Percentiles rank a stretch among this genome's conserved stretches.
Evolutionary conservation across 2,113 vertebrate species (phyloP).

Genomic region (Boulengerochromis microlepis): DNA sequence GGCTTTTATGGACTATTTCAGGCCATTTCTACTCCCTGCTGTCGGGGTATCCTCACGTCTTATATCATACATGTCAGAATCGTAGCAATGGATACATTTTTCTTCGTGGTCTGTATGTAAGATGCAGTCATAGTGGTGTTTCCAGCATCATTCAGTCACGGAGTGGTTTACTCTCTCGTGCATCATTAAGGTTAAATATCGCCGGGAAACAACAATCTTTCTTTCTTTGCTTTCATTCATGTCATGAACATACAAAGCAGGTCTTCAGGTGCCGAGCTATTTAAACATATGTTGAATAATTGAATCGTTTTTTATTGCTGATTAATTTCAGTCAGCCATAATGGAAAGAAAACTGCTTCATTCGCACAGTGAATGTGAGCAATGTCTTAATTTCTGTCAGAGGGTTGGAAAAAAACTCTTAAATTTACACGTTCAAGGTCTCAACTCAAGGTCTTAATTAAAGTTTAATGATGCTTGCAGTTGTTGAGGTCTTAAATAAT

Average conservation of each 20-base stretch:
- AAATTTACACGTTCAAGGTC: not conserved
- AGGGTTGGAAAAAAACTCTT: not conserved
- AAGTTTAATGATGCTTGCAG: slow-evolving; percentile 23
- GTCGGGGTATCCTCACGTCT: not conserved
- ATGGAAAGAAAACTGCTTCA: not conserved
- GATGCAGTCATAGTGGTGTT: not conserved
- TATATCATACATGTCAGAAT: slow-evolving; percentile 34
- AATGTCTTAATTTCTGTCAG: not conserved
- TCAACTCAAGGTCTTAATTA: slow-evolving; percentile 30
- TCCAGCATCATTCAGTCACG: not conserved
- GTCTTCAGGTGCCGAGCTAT: not conserved
- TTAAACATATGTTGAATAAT: not conserved
- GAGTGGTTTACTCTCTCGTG: not conserved
- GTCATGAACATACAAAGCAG: not conserved
- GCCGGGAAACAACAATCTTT: not conserved
- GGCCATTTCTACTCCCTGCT: not conserved
- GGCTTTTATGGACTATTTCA: slow-evolving; percentile 50
- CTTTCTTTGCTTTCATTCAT: not conserved
- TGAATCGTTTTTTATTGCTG: not conserved
- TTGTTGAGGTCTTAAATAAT: not conserved
- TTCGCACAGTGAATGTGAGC: not conserved
- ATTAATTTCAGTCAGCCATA: not conserved
- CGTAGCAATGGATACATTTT: not conserved
- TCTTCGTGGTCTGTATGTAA: not conserved
- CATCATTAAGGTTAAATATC: slow-evolving; percentile 6